Base-by-base conservation (phyloP, 1,140 invertebrate genomes). In the Conus ventricosus region DNA sequence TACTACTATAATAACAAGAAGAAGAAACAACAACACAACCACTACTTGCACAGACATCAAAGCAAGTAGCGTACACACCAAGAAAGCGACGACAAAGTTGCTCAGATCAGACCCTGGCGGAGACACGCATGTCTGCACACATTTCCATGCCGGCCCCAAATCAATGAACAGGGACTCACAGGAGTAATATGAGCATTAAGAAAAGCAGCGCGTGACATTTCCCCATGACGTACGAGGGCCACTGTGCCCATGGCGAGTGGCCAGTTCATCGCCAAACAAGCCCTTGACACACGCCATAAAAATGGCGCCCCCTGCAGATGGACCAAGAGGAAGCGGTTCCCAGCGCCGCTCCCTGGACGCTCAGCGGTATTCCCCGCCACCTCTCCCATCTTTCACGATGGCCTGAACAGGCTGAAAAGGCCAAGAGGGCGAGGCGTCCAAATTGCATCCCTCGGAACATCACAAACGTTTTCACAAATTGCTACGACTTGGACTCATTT, bases 381-480 rank as follows among this genome's bases (percentile, higher is more conserved):
- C 27, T 8, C 25, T 51, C 39, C 25, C 25, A 10, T 23, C 25
- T 78, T 78, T 51, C 11, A 13, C 25, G 25, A 51, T n/a, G 25
- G 13, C 51, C 39, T 23, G 80, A 81, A 51, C 39, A 54, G 80
- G 80, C 39, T 71, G 63, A 75, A 54, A 85, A 75, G 71, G 84
- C 60, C 60, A 85, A 27, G 63, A 13, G 63, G 84, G 84, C 54
- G 60, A 67, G 84, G 53, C 25, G 27, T 57, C 63, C 27, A 84
- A 85, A 85, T 75, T 75, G 71, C 84, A 85, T 85, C 84, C 27
- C 63, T 75, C 25, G 23, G 27, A 85, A 71, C 84, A 85, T 85
- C 84, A 85, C 84, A 85, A 85, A 85, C 84, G 84, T 85, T 85
- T 85, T 85, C 84, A 75, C 84, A 85, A 85, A 85, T 85, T 85